Base-by-base conservation (phyloP, 1,140 invertebrate genomes). In the Drosophila novamexicana region DNA sequence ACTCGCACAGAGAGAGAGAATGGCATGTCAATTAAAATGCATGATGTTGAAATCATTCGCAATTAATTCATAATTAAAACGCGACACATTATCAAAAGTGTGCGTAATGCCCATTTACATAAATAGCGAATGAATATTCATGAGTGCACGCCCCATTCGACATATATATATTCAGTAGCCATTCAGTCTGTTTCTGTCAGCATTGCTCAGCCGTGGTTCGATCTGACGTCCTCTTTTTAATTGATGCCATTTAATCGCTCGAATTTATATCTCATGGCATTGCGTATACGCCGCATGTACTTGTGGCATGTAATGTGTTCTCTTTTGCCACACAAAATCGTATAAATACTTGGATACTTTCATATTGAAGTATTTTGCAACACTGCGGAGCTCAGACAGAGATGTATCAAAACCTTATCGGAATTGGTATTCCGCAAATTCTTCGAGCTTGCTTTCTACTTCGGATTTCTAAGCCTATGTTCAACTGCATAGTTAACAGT, bases 51-150 rank as follows among this genome's bases (percentile, higher is more conserved):
- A 86, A 86, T 88, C 83, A 86, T 86, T 86, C 76, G 83, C 83
- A 88, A 86, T 86, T 86, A 86, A 86, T 86, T 86, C 82, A 86
- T 86, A 86, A 86, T 86, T 88, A 86, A 86, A 86, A 82, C 76
- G 79, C 79, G 83, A 86, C 82, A 86, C 82, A 86, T 86, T 88
- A 86, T 88, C 79, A 86, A 86, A 86, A 82, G 79, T 77, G 71
- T 65, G 70, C 56, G 45, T 36, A 67, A 6, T 54, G 59, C 45
- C 63, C 68, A 88, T 86, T 86, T 88, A 73, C 79, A 88, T 82
- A 86, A 86, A 86, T 83, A 66, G 64, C 79, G 61, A 70, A 86
- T 86, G 82, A 86, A 86, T 86, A 88, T 88, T 88, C 67, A 88
- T 84, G 81, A 77, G 77, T 64, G 22, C 36, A 56, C 42, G 22